phyloP scores from a whole-genome alignment of 1,140 invertebrate species.

The Bradynema listronoti region DNA sequence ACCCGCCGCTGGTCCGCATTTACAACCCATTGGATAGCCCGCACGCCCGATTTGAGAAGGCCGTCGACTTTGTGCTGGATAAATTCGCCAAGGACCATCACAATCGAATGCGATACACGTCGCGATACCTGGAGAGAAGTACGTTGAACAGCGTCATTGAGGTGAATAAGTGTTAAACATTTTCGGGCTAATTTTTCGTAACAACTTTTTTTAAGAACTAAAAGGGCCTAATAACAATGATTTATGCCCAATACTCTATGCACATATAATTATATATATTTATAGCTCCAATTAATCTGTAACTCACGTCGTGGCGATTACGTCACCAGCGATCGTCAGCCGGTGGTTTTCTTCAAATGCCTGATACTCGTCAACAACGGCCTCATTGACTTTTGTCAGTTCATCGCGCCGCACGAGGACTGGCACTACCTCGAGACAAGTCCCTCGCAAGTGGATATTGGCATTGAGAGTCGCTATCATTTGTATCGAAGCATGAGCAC shows the following conservation, averaged over 20 bases:
- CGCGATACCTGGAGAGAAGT: constrained; percentile 14
- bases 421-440: constrained; percentile 20
- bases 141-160: constrained; percentile 15
- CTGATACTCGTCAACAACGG: constrained; percentile 29
- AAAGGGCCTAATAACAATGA: too few relatives aligned
- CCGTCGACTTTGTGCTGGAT: neutral
- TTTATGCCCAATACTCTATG: too few relatives aligned
- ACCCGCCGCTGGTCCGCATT: neutral
- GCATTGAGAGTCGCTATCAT: too few relatives aligned
- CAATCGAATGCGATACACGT: constrained; percentile 1
- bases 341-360: constrained; percentile 15
- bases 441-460: neutral
- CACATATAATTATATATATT: neutral
- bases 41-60: constrained; percentile 13
- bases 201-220: constrained; percentile 12
- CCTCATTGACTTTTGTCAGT: constrained; percentile 23
- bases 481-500: too few relatives aligned
- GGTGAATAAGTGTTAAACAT: neutral
- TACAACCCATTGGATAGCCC: constrained; percentile 12
- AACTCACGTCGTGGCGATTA: constrained; percentile 4
- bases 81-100: neutral
- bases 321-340: constrained; percentile 8
- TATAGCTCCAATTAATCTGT: neutral
- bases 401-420: constrained; percentile 28
- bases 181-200: neutral